Conservation (phyloP, 2,888 invertebrate genomes). For the Dorcus hopei region DNA sequence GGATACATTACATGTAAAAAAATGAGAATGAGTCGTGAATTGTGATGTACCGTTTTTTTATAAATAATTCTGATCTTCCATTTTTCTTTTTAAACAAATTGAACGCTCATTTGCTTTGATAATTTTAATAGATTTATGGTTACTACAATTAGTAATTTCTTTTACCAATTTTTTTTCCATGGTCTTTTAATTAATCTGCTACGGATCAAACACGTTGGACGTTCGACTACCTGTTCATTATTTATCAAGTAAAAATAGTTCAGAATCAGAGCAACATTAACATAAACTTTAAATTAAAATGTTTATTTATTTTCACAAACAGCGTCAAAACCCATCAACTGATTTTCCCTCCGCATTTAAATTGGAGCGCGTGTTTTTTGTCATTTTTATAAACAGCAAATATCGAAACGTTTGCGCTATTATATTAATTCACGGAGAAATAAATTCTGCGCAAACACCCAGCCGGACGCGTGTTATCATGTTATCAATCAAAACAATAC, state of each 20-base stretch:
- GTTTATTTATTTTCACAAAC: conserved; percentile 14
- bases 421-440: conserved; percentile 6
- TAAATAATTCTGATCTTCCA: too few relatives aligned
- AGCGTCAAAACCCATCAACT: conserved; percentile 11
- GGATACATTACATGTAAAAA: too few relatives aligned
- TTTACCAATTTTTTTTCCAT: too few relatives aligned
- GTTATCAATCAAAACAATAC: neutral
- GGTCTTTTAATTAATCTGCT: too few relatives aligned
- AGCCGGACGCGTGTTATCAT: neutral
- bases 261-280: conserved; percentile 1
- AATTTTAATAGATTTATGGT: too few relatives aligned
- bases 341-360: conserved; percentile 1
- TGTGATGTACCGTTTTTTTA: too few relatives aligned
- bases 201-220: too few relatives aligned
- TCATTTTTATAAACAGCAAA: conserved; percentile 17
- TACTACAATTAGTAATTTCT: too few relatives aligned
- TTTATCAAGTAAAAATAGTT: neutral
- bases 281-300: conserved; percentile 16
- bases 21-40: too few relatives aligned
- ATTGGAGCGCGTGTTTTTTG: conserved; percentile 6
- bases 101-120: too few relatives aligned
- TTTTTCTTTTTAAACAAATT: too few relatives aligned
- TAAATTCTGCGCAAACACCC: neutral
- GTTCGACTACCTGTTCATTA: too few relatives aligned
- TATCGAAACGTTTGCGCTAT: conserved; percentile 1